Conservation (phyloP, 2,797 vertebrate genomes). For the Sebastes hopkinsi region DNA sequence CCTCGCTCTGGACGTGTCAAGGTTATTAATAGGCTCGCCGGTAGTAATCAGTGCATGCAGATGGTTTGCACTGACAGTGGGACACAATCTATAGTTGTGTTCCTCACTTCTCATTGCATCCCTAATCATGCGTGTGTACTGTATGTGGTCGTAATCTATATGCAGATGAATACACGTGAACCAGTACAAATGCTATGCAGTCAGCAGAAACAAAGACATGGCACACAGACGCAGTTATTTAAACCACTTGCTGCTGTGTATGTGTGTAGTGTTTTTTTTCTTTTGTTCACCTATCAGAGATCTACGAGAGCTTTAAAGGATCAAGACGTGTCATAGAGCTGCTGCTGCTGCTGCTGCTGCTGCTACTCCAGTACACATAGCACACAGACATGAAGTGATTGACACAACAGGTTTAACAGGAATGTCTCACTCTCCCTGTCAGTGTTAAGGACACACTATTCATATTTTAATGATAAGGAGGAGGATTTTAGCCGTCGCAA, state of each 20-base stretch:
- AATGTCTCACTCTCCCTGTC: slow-evolving; percentile 21
- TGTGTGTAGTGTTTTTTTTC: neutral
- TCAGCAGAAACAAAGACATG: neutral
- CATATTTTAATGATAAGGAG: neutral
- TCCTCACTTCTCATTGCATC: neutral
- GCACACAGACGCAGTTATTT: neutral
- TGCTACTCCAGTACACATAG: neutral
- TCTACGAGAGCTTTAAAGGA: neutral
- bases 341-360: neutral
- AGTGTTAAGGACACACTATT: neutral
- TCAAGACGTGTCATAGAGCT: neutral
- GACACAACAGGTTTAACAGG: slow-evolving; percentile 15
- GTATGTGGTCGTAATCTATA: neutral
- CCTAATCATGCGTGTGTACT: neutral
- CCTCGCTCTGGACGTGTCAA: neutral
- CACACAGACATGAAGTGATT: neutral
- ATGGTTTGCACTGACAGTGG: neutral
- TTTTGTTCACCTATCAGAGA: neutral
- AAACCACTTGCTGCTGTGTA: neutral
- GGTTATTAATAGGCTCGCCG: slow-evolving; percentile 27
- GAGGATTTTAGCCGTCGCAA: neutral
- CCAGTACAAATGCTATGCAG: neutral
- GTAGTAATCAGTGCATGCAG: neutral
- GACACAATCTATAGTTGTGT: neutral
- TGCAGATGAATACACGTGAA: neutral